Conservation (phyloP, 2,888 invertebrate species). For the Tachina lurida region DNA sequence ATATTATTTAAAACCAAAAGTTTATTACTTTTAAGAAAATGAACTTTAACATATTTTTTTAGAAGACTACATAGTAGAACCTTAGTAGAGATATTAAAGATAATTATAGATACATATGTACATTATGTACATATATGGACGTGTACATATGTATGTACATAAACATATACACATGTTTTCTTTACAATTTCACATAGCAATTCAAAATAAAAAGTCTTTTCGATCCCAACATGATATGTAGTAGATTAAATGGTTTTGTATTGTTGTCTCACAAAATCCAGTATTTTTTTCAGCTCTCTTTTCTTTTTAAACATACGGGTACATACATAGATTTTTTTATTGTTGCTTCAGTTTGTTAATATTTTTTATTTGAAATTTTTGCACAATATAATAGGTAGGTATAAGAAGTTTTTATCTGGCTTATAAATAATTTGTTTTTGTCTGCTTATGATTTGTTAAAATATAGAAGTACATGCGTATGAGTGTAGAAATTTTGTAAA, state of each 20-base stretch:
- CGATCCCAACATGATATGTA: slow-evolving; percentile 50
- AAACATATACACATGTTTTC: not conserved
- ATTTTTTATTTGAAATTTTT: slow-evolving; percentile 42
- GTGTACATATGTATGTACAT: not conserved
- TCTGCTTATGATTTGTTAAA: slow-evolving; percentile 46
- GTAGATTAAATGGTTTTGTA: slow-evolving; percentile 63
- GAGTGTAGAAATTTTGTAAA: not conserved
- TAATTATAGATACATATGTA: not conserved
- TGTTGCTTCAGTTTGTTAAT: slow-evolving; percentile 18
- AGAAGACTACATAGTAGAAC: not conserved
- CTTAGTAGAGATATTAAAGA: slow-evolving; percentile 5
- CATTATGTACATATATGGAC: not conserved
- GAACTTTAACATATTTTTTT: slow-evolving; percentile 59
- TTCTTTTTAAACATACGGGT: not conserved
- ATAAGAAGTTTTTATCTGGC: slow-evolving; percentile 21
- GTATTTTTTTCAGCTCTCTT: slow-evolving; percentile 55
- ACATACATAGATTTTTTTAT: not conserved
- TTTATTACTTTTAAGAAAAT: slow-evolving; percentile 52
- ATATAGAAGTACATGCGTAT: not conserved
- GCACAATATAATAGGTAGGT: not conserved
- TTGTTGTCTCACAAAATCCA: slow-evolving; percentile 62
- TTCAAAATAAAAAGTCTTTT: slow-evolving; percentile 18
- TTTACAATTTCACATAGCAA: not conserved
- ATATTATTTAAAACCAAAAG: slow-evolving; percentile 42
- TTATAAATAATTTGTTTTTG: slow-evolving; percentile 45